Evolutionary conservation across 2,113 vertebrate species (phyloP), one percentile per base, ranked within the genome.

Genomic region (Xiphophorus maculatus): DNA sequence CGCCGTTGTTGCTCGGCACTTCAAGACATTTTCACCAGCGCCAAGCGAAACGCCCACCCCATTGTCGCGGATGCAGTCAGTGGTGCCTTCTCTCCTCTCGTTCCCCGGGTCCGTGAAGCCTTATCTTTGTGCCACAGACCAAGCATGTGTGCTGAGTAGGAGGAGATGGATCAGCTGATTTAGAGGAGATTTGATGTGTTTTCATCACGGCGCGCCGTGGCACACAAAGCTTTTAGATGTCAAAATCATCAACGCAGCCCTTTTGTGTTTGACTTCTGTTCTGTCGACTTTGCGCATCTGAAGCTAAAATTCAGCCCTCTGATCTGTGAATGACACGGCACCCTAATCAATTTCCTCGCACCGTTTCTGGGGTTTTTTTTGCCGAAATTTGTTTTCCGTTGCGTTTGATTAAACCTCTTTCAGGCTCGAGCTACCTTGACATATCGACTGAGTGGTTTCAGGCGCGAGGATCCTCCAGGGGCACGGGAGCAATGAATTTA

Each of bases 141-240:
- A 35, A 70, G 73, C 75, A 58, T 76, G 76, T 79, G 79, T 71
- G 82, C 78, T 79, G 78, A 83, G 87, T 85, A 71, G 86, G 81
- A 87, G 81, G 85, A 88, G 88, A 89, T 77, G 81, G 73, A 80
- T 63, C 76, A 27, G 69, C 77, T 86, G 79, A 91, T 91, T 37
- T 78, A 62, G 44, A 74, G 61, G 27, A 87, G 84, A 88, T 88
- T 84, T 86, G 71, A 88, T 90, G 90, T 82, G 76, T 83, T 88
- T 87, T 79, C 78, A 74, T 83, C 64, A 58, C 12, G 22, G 79
- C 87, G 35, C 72, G 63, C 37, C 69, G 80, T 17, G 29, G 73
- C 40, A n/a, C 40, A n/a, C 60, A 64, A 70, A 64, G 63, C 73
- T 78, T 27, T 35, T 6, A 37, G 37, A 83, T 79, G 85, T 81